Base-by-base conservation (phyloP, 1,140 invertebrate genomes). In the Bombus polaris region DNA sequence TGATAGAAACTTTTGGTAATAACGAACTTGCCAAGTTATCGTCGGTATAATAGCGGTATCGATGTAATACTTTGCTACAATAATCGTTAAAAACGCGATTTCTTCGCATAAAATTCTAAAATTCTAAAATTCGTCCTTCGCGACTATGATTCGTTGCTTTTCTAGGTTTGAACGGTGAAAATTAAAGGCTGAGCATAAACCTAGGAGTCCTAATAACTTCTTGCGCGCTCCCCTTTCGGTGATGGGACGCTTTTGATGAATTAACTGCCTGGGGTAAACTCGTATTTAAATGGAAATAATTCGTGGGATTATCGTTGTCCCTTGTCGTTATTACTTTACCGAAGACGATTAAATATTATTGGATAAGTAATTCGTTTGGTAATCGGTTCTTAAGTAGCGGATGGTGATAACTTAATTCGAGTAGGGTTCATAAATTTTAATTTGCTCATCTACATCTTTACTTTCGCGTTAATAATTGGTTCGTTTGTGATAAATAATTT, bases 191-290 rank as follows among this genome's bases (percentile, higher is more conserved):
- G 47, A 15, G 53, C 44, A 71, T 35, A 28, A 57, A 28, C 8
- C 13, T 47, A 28, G 0, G n/a, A 74, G n/a, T 35, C 0, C 13
- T 47, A 65, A 59, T 18, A 42, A 70, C 12, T 57, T 81, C 28
- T 37, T 57, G 71, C 22, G 35, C 22, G 53, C 35, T 76, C 75
- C 57, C 57, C 57, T 42, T 65, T 37, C 37, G 37, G 10, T 3
- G 13, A 35, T 22, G 57, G 28, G 28, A 62, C 10, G 57, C 57
- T 62, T 77, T 42, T 65, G 75, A 65, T 32, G 75, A 65, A 77
- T 77, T 77, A 77, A 77, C 62, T 65, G 75, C 37, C 57, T 12
- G 57, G 57, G 57, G 37, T 65, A 77, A 77, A 77, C 59, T 77
- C 57, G 59, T 42, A 65, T 77, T 77, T 77, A 65, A 77, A 65